Percentiles rank a stretch among this genome's conserved stretches.
These are phyloP conservation scores for Eira barbara DNA, from an alignment of 2,113 vertebrate genomes.

Conservation along the genomic window DNA sequence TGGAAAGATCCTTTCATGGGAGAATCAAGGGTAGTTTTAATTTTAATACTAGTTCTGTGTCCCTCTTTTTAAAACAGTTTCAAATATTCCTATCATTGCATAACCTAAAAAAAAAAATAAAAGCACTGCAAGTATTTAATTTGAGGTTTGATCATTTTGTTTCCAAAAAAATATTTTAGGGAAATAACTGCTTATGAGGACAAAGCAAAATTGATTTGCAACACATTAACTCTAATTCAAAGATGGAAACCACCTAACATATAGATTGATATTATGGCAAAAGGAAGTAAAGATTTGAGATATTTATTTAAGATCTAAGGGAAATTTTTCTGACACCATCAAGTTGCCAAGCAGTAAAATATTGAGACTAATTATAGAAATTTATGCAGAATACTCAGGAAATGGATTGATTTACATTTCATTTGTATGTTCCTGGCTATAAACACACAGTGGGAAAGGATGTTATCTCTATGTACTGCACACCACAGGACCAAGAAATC, in stretches of 20 bases:
- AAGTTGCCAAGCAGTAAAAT: neutral
- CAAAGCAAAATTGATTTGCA: neutral
- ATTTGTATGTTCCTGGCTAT: neutral
- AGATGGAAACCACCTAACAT: neutral
- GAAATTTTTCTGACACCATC: neutral
- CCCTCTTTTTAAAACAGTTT: neutral
- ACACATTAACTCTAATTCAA: neutral
- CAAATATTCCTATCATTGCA: neutral
- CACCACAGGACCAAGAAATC: neutral
- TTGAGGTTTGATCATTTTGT: neutral
- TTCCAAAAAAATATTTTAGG: neutral
- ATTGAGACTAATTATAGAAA: neutral
- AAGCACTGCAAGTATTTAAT: neutral
- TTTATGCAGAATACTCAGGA: neutral
- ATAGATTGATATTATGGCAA: neutral
- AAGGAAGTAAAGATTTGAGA: conserved; percentile 8
- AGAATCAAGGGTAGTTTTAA: neutral
- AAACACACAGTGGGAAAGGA: neutral
- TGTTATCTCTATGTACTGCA: neutral
- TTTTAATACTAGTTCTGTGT: neutral
- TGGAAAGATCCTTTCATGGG: neutral
- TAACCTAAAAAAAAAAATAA: neutral
- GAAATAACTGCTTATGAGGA: neutral
- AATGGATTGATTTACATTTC: neutral
- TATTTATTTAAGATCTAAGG: neutral